A percentile compares a stretch with the other conserved stretches of the same genome.
Conservation (phyloP, 1,140 invertebrate genomes). For the Anastrepha ludens region DNA sequence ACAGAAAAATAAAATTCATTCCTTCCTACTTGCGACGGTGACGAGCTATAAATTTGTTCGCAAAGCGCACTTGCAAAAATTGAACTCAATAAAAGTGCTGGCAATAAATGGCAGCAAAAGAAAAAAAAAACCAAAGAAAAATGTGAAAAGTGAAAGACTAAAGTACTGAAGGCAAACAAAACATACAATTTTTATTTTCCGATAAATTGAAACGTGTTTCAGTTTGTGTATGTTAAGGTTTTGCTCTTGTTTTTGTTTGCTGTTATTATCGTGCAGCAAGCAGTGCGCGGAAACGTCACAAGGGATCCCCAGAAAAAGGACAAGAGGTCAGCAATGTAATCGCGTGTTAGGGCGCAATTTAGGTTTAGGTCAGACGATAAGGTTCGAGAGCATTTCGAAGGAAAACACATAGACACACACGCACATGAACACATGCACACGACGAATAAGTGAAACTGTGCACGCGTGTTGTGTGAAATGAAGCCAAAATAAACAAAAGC, state of each 20-base stretch:
- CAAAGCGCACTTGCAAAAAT: slow-evolving; percentile 25
- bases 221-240: background rate
- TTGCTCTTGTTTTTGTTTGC: background rate
- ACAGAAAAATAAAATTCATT: background rate
- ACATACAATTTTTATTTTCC: background rate
- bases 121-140: background rate
- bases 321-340: slow-evolving; percentile 55
- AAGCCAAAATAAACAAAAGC: slow-evolving; percentile 26
- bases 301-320: background rate
- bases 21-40: background rate
- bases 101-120: background rate
- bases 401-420: slow-evolving; percentile 53
- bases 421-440: background rate
- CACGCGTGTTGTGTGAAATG: background rate
- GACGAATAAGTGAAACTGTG: background rate
- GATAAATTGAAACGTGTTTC: background rate
- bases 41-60: slow-evolving; percentile 34
- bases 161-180: background rate
- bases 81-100: slow-evolving; percentile 32
- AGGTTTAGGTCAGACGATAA: slow-evolving; percentile 73
- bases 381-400: slow-evolving; percentile 51
- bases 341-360: slow-evolving; percentile 70
- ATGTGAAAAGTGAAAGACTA: background rate
- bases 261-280: background rate
- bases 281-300: background rate